Base-by-base conservation (phyloP, 2,113 vertebrate genomes). In the Sapajus apella region DNA sequence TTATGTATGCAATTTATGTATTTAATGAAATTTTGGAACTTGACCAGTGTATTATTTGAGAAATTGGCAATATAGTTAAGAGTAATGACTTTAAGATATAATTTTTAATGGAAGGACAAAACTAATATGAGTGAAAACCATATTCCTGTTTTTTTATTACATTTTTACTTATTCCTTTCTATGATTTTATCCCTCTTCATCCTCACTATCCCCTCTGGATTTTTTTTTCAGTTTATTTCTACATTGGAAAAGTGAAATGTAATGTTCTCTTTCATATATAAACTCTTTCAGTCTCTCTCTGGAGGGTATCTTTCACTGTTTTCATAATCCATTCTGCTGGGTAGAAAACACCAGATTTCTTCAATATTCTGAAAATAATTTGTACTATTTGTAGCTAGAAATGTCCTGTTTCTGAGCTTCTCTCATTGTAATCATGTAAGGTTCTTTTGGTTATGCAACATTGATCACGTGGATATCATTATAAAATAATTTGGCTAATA, bases 181-280 rank as follows among this genome's bases (percentile, higher is more conserved):
- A 64, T 96, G 79, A 87, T 90, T 30, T 91, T 83, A 58, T 43
- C 92, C 52, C 50, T 90, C 20, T 88, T 84, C 18, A 23, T 81
- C 47, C 80, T 93, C 23, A 9, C 66, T 43, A 82, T 85, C 45
- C 45, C 35, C 14, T 83, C 21, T 87, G 47, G 45, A 0, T 70
- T 82, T 87, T 94, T 94, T 94, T 96, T 91, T 93, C 87, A 61
- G 93, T 97, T 96, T 97, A 68, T 96, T 96, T 98, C 94, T 93
- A n/a, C 75, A 40, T 47, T 92, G 86, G 95, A 94, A 83, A 92
- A 96, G 73, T 86, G 77, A 94, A 91, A 84, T 92, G 18, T 72
- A 96, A 87, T 94, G 75, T 66, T 91, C 89, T 83, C 12, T 75
- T 86, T 90, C 56, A 77, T 86, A 87, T 55, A 90, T 79, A 79